These are phyloP conservation scores for Callipepla squamata DNA, from an alignment of 2,113 vertebrate species.

Conservation along the genomic window DNA sequence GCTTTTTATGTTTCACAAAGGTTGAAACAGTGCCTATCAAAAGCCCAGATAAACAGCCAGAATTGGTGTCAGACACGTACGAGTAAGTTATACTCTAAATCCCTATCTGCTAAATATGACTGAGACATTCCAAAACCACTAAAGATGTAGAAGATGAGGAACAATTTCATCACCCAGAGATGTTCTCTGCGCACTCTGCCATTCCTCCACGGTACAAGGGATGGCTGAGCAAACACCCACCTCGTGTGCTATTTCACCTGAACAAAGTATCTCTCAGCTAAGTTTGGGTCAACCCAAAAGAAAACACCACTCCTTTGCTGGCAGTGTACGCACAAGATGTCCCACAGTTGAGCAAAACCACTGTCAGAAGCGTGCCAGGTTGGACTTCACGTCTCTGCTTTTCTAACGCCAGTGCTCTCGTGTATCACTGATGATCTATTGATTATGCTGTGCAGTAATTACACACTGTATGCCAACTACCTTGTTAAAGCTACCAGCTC, in stretches of 20 bases:
- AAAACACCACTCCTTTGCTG: not conserved
- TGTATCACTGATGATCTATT: not conserved
- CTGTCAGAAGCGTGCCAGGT: fast-evolving
- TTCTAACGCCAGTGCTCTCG: not conserved
- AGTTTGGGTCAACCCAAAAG: not conserved
- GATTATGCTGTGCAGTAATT: conserved; percentile 15
- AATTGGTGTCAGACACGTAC: not conserved
- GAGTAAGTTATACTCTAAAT: not conserved
- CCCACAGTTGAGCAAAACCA: not conserved
- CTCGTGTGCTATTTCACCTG: not conserved
- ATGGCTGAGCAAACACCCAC: not conserved
- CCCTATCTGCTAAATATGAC: not conserved
- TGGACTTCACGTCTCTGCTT: not conserved
- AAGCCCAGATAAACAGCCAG: not conserved
- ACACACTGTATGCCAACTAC: not conserved
- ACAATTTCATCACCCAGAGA: not conserved
- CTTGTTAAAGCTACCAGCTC: conserved; percentile 34
- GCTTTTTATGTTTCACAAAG: not conserved
- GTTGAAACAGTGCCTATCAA: conserved; percentile 2
- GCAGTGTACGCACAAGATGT: fast-evolving
- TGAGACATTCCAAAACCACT: not conserved
- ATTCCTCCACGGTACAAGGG: not conserved
- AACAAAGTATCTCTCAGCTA: not conserved
- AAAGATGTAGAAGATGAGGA: not conserved
- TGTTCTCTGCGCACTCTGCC: not conserved